Base-by-base conservation (phyloP, 37 sponge, comb jelly and placozoan genomes). In the Halisarca cf. caerulea region DNA sequence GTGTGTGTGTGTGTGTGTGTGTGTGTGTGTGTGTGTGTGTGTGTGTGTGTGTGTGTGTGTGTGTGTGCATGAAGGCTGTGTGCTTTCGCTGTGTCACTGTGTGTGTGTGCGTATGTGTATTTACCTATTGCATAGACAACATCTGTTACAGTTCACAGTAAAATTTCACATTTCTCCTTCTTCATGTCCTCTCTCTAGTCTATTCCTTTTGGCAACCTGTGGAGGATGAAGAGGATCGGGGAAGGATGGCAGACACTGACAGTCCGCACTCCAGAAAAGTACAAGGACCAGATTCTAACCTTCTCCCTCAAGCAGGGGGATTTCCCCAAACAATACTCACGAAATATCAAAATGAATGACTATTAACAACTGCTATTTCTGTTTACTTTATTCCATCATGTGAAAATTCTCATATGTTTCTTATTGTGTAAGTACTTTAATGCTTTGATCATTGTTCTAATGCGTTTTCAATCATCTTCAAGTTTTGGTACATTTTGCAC, bases 181-280 rank as follows among this genome's bases (percentile, higher is more conserved):
- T 62, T 15, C 6, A n/a, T 30, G 30, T 30, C 15, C 18, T 59
- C 36, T 4, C 32, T 75, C 25, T 75, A 90, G 92, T 51, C 66
- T 59, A 81, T 91, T 38, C 92, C 88, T 40, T 91, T 85, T 88
- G 92, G 88, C 18, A 80, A 69, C 57, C 78, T 91, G 36, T 91
- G 92, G 92, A 39, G 92, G n/a, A 80, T 66, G 45, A 85, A 62
- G 66, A 84, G 37, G 55, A 84, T 91, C 32, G 92, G 92, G 36
- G 80, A 84, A 28, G 81, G 88, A 0, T 58, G 85, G 41, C 81
- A 55, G 59, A 82, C 47, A 2, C 80, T 91, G n/a, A 32, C 34
- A 14, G 40, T 91, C 24, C 20, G 45, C 21, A 24, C 42, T 2
- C 45, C 42, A 2, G 77, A 74, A 17, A 74, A 43, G 77, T 74